Percentiles rank a stretch among this genome's conserved stretches.
Evolutionary conservation across 2,797 vertebrate genomes (phyloP).

Genomic region (Tragelaphus eurycerus): DNA sequence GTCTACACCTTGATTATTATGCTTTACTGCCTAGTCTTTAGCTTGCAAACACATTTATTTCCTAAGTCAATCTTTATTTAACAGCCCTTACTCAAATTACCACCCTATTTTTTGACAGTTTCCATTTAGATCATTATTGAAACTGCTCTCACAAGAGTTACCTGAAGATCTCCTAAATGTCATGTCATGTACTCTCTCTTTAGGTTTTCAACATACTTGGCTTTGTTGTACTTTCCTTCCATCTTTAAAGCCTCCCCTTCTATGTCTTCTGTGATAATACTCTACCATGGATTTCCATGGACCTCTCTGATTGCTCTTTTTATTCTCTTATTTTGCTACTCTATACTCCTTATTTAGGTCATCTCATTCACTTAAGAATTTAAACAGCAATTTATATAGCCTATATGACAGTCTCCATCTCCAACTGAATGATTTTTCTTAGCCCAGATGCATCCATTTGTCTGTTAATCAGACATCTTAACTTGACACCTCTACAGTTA

Average conservation of each 20-base stretch:
- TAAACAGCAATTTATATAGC: not conserved
- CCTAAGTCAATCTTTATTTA: not conserved
- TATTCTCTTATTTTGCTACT: slow-evolving; percentile 13
- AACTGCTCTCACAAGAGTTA: not conserved
- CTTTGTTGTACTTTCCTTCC: not conserved
- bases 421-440: not conserved
- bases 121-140: not conserved
- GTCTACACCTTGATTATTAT: not conserved
- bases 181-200: not conserved
- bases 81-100: not conserved
- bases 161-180: not conserved
- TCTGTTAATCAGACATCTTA: not conserved
- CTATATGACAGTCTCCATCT: not conserved
- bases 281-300: not conserved
- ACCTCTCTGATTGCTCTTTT: slow-evolving; percentile 1
- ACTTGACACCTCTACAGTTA: not conserved
- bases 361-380: not conserved
- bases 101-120: not conserved
- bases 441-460: not conserved
- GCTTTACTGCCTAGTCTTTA: not conserved
- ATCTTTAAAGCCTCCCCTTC: not conserved
- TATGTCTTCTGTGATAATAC: not conserved
- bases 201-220: not conserved
- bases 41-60: not conserved
- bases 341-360: not conserved